phyloP scores from a whole-genome alignment of 2,888 invertebrate species.

The Iselma pallidipennis region DNA sequence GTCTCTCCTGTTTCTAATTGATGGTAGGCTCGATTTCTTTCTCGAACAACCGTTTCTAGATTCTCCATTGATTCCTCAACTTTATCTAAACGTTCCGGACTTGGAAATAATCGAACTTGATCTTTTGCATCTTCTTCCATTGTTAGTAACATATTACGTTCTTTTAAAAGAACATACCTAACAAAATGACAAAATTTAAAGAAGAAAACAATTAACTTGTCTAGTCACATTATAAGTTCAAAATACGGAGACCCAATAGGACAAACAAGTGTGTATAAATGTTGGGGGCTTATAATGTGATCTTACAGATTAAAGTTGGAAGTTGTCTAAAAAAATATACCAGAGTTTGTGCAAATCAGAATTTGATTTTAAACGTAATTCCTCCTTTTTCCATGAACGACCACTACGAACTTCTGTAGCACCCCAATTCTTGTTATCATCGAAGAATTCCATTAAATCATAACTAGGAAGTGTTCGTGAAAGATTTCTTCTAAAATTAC shows the following conservation, averaged over 20 bases:
- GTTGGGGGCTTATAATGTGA: neutral
- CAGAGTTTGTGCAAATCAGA: slow-evolving; percentile 95
- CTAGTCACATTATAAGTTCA: too few relatives aligned
- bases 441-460: slow-evolving; percentile 88
- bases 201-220: too few relatives aligned
- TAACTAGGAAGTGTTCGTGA: slow-evolving; percentile 53
- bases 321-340: too few relatives aligned
- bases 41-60: slow-evolving; percentile 85
- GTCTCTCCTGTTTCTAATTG: slow-evolving; percentile 85
- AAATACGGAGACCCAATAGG: neutral
- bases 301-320: too few relatives aligned
- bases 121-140: slow-evolving; percentile 86
- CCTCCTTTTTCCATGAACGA: slow-evolving; percentile 86
- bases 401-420: slow-evolving; percentile 76
- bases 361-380: slow-evolving; percentile 93
- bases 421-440: slow-evolving; percentile 82
- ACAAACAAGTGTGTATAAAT: slow-evolving; percentile 5
- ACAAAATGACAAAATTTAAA: too few relatives aligned
- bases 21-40: slow-evolving; percentile 89
- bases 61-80: slow-evolving; percentile 94
- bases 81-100: slow-evolving; percentile 92
- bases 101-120: slow-evolving; percentile 75
- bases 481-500: slow-evolving; percentile 19
- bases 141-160: slow-evolving; percentile 94
- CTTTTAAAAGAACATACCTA: slow-evolving; percentile 87